Evolutionary conservation across 2,113 vertebrate species (phyloP).

Genomic region (Patagioenas fasciata): DNA sequence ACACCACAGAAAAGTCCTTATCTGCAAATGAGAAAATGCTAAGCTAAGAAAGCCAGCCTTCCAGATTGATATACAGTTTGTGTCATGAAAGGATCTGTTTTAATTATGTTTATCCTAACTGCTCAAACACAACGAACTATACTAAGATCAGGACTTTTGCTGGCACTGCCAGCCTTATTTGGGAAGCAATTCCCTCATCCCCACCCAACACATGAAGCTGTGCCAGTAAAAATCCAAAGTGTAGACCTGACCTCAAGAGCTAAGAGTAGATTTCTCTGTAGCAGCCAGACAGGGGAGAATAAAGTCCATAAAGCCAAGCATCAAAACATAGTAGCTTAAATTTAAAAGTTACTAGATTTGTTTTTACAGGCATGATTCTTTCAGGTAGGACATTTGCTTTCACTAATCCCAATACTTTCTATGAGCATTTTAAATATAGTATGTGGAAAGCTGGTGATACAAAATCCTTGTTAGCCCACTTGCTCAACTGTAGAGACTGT

Average conservation of each 20-base stretch:
- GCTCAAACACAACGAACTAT: neutral
- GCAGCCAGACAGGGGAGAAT: neutral
- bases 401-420: neutral
- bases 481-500: neutral
- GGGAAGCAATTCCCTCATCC: neutral
- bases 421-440: neutral
- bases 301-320: neutral
- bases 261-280: neutral
- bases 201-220: neutral
- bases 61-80: neutral
- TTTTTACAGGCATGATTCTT: neutral
- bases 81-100: neutral
- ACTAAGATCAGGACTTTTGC: neutral
- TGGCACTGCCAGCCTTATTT: neutral
- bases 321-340: neutral
- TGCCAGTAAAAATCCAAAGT: neutral
- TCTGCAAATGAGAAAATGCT: neutral
- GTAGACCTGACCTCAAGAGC: neutral
- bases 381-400: neutral
- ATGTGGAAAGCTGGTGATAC: neutral
- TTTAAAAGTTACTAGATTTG: neutral
- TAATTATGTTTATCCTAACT: neutral
- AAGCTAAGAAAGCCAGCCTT: neutral
- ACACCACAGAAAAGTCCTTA: neutral
- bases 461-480: neutral